Conservation (phyloP, 2,797 vertebrate genomes). For the Poeciliopsis paucimaculata region DNA sequence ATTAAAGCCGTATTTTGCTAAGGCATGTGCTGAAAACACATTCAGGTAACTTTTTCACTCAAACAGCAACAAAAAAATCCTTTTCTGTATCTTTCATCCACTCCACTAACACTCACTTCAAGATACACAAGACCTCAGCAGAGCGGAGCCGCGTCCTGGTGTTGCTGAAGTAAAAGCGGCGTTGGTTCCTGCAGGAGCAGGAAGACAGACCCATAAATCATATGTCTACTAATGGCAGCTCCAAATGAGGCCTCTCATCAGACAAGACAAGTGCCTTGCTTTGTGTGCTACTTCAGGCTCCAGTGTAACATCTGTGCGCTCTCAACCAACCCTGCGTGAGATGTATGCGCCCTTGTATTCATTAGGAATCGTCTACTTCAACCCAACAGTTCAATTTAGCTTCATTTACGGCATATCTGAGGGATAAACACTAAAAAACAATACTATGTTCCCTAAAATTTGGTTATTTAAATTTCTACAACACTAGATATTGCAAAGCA, state of each 20-base stretch:
- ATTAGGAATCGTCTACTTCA: constrained; percentile 78
- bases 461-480: neutral
- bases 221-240: constrained; percentile 85
- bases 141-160: constrained; percentile 29
- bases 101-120: constrained; percentile 19
- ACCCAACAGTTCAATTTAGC: constrained; percentile 57
- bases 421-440: constrained; percentile 44
- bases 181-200: constrained; percentile 49
- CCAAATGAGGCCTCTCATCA: constrained; percentile 88
- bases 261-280: constrained; percentile 87
- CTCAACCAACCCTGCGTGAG: constrained; percentile 75
- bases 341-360: constrained; percentile 69
- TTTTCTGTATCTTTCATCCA: constrained; percentile 18
- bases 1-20: neutral
- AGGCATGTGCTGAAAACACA: neutral
- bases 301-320: constrained; percentile 83
- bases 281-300: constrained; percentile 83
- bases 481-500: neutral
- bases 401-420: constrained; percentile 53
- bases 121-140: constrained; percentile 25
- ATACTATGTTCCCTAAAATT: neutral
- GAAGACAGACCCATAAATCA: constrained; percentile 86
- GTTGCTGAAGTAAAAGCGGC: constrained; percentile 44
- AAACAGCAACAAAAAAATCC: constrained; percentile 4
- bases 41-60: neutral